Evolutionary conservation across 2,888 invertebrate genomes (phyloP).

Genomic region (Parnassius smintheus): DNA sequence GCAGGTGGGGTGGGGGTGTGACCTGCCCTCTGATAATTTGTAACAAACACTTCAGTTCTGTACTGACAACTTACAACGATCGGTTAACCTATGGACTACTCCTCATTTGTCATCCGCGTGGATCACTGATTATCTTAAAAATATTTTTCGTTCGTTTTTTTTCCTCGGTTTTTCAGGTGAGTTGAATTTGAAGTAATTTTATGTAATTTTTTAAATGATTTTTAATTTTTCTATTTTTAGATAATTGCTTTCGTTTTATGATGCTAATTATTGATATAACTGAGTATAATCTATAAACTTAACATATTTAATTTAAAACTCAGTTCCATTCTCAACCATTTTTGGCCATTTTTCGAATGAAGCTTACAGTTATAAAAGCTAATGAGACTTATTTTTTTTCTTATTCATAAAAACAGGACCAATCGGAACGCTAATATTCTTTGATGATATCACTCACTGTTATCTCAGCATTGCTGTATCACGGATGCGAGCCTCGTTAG

Average conservation of each 20-base stretch:
- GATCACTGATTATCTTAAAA: constrained; percentile 30
- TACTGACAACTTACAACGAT: constrained; percentile 62
- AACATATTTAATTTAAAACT: too few species aligned
- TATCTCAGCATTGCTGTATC: constrained; percentile 59
- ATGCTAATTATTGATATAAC: too few species aligned
- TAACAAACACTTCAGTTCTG: constrained; percentile 66
- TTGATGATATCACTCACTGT: constrained; percentile 53
- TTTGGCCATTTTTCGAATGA: too few species aligned
- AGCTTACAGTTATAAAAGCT: too few species aligned
- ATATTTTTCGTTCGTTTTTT: constrained; percentile 23
- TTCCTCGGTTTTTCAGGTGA: constrained; percentile 28
- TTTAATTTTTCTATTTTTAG: too few species aligned
- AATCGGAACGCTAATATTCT: constrained; percentile 32
- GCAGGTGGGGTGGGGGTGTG: constrained; percentile 64
- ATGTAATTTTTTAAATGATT: too few species aligned
- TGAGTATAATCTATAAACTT: too few species aligned
- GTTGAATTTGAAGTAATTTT: not conserved
- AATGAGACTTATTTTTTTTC: too few species aligned
- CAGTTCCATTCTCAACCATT: too few species aligned
- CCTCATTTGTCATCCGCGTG: constrained; percentile 47
- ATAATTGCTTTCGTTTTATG: too few species aligned
- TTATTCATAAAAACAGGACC: not conserved
- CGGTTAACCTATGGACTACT: constrained; percentile 64
- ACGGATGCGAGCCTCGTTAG: constrained; percentile 58
- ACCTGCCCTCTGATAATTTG: constrained; percentile 64